Evolutionary conservation across 1,140 invertebrate genomes (phyloP), one percentile per base, ranked within the genome.

Genomic region (Eumaeus atala): DNA sequence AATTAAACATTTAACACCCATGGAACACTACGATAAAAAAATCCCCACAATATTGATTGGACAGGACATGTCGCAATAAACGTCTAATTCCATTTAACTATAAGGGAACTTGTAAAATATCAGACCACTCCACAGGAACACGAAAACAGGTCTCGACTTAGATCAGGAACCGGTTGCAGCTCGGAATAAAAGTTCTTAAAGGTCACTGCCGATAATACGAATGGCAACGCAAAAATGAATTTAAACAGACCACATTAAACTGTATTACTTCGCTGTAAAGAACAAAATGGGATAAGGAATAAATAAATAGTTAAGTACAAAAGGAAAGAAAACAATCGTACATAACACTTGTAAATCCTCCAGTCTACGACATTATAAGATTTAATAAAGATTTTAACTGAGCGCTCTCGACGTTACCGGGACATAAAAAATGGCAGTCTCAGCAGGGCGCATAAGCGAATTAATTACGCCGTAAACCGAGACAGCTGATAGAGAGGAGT

Each of bases 151-250:
- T 72, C 65, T 64, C 48, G 58, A 42, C 59, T 59, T 64, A 68
- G 60, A 62, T 36, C 50, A 48, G 47, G 51, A 75, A 80, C 77
- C 71, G 74, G 77, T 80, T 77, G 52, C 63, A 67, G 64, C 66
- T 74, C 63, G 55, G 76, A 76, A 76, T 80, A 76, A 76, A 71
- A 78, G 70, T 74, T 68, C 59, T 10, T 70, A 80, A 80, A 80
- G 77, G 77, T 80, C 77, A 80, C 71, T 77, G 74, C 58, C 77
- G 74, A 74, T 73, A 70, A 49, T 51, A 58, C 59, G 34, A 47
- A 56, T 58, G 56, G 66, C 50, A 67, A 54, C 51, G 61, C 54
- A 58, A 21, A 47, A 54, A 44, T 11, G 1, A 36, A 47, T 35
- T 55, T 51, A 42, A 44, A 40, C 53, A 52, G 33, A 48, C 58